Base-by-base conservation (phyloP, 1,140 invertebrate genomes). In the Ruditapes philippinarum region DNA sequence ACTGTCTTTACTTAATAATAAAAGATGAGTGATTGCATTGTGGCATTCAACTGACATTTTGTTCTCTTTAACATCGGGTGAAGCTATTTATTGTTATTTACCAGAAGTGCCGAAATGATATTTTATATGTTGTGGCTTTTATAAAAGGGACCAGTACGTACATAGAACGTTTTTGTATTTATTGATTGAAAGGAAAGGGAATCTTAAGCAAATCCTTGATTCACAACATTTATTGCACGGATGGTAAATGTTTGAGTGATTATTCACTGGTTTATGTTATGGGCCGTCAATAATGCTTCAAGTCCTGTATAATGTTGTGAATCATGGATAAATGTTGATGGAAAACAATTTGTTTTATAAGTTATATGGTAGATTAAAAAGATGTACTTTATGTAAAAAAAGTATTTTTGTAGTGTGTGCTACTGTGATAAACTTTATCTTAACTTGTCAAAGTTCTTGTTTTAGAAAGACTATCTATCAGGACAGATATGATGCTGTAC, bases 81-180 rank as follows among this genome's bases (percentile, higher is more conserved):
- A 49, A 78, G 3, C 54, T 54, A 31, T 25, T 76, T 25, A 54
- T 31, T 54, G 22, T 65, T 65, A 31, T 4, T 65, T 51, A 11
- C 74, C 74, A 78, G 74, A 78, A 78, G 74, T 78, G 74, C 74
- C 74, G 74, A 78, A 51, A 31, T 78, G 74, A 78, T 78, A 78
- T 78, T 78, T 51, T 12, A 51, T 11, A 33, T 31, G 19, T 78
- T 28, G 19, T 54, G 40, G 22, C 49, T 28, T 19, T 14, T 78
- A 12, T 60, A 33, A 36, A 19, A 51, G 17, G 73, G 42, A 45
- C 31, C n/a, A 51, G 42, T 78, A 57, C 28, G 54, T 4, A 51
- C 45, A 31, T 76, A 45, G 49, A 76, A 22, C 5, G 14, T n/a
- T 73, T 5, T n/a, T 74, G n/a, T 70, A 38, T 74, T 74, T 49